A percentile compares a stretch with the other conserved stretches of the same genome.
These are phyloP conservation scores for Neosalanx taihuensis DNA, from an alignment of 2,797 vertebrate genomes.

Conservation along the genomic window DNA sequence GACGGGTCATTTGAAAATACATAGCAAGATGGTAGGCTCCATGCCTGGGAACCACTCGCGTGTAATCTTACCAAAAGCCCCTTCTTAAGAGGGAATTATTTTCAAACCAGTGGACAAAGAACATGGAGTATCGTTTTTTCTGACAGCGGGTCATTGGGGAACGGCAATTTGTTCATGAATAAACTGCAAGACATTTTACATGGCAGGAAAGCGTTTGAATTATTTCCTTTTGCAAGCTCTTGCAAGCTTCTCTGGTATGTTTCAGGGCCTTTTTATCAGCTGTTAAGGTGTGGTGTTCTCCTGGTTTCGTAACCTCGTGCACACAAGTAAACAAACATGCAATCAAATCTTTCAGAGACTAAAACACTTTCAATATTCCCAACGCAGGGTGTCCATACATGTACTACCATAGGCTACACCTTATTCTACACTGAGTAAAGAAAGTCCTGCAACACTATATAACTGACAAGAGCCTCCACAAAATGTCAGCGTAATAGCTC, in stretches of 20 bases:
- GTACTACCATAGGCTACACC: no score
- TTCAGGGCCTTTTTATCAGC: slow-evolving; percentile 38
- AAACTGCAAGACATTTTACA: slow-evolving; percentile 1
- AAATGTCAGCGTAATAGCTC: slow-evolving; percentile 20
- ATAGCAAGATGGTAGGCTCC: not conserved
- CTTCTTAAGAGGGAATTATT: slow-evolving; percentile 3
- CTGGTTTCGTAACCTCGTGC: no score
- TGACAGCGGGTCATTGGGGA: not conserved
- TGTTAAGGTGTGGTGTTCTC: slow-evolving; percentile 23
- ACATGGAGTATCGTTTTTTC: not conserved
- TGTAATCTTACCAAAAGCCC: not conserved
- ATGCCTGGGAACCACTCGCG: not conserved
- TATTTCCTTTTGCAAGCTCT: slow-evolving; percentile 18
- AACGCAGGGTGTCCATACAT: no score
- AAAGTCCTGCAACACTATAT: no score
- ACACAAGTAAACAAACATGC: no score
- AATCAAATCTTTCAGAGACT: no score
- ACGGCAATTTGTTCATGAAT: not conserved
- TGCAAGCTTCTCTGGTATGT: slow-evolving; percentile 10
- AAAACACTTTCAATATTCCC: no score
- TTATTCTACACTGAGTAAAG: no score
- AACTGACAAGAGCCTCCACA: slow-evolving; percentile 1
- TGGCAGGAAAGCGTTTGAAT: slow-evolving; percentile 20
- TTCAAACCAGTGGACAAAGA: slow-evolving; percentile 14
- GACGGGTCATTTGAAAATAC: not conserved